Conservation (phyloP, 1,140 invertebrate species). For the Cotesia typhae region DNA sequence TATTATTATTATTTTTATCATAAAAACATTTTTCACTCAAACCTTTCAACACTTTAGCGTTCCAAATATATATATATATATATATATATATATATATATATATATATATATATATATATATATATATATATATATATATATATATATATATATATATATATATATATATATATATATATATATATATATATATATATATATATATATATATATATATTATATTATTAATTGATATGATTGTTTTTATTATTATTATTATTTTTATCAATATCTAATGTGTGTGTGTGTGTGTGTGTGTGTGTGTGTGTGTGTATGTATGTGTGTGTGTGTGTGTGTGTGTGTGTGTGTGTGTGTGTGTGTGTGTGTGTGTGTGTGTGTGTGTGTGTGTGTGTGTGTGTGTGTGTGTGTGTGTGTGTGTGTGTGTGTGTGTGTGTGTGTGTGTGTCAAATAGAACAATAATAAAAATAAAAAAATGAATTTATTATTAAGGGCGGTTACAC, state of each 20-base stretch:
- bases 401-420: background rate
- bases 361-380: background rate
- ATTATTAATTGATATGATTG: no score
- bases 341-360: background rate
- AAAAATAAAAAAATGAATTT: background rate
- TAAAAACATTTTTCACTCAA: background rate
- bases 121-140: no score
- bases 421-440: background rate
- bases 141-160: no score
- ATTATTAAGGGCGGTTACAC: slow-evolving; percentile 6
- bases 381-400: background rate
- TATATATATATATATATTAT: no score
- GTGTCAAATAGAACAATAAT: background rate
- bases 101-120: no score
- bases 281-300: background rate
- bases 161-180: no score
- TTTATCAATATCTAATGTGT: no score
- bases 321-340: background rate
- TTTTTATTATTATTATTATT: no score
- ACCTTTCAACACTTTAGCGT: background rate
- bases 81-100: no score
- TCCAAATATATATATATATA: no score
- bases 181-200: no score
- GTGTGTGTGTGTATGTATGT: no score
- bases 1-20: background rate